Conservation (phyloP, 2,888 invertebrate genomes). For the Tenthredo scrophulariae region DNA sequence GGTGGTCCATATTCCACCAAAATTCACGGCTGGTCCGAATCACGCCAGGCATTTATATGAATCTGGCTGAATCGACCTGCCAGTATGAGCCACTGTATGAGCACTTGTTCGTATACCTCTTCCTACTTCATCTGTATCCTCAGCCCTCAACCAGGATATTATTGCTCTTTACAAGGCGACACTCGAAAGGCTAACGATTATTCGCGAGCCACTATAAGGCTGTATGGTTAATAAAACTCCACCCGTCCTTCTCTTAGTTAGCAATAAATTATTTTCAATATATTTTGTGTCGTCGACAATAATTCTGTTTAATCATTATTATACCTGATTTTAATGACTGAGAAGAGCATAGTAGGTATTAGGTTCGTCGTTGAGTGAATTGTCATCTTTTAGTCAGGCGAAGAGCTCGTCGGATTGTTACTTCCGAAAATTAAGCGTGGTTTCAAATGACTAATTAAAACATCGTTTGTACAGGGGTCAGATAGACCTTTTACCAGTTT, state of each 20-base stretch:
- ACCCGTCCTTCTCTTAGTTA: background rate
- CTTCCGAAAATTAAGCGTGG: background rate
- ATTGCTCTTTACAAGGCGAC: slow-evolving; percentile 42
- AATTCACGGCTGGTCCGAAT: slow-evolving; percentile 43
- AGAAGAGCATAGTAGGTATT: background rate
- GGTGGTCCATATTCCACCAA: slow-evolving; percentile 42
- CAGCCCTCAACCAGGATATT: slow-evolving; percentile 31
- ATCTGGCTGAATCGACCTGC: slow-evolving; percentile 48
- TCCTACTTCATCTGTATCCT: background rate
- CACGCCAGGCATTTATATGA: slow-evolving; percentile 50
- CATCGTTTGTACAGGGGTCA: slow-evolving; percentile 17
- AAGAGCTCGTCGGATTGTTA: slow-evolving; percentile 30
- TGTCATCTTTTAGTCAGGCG: background rate
- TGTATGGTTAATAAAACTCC: slow-evolving; percentile 15
- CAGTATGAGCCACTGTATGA: slow-evolving; percentile 46
- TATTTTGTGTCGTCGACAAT: background rate
- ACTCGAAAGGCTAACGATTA: slow-evolving; percentile 34
- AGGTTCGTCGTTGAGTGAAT: background rate
- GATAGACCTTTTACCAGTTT: background rate
- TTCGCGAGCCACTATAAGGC: background rate
- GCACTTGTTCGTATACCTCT: slow-evolving; percentile 37
- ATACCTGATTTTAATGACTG: background rate
- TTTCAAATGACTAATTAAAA: slow-evolving; percentile 34
- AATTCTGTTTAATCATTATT: background rate
- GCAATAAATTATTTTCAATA: background rate